Evolutionary conservation across 2,888 invertebrate species (phyloP), one percentile per base, ranked within the genome.

Genomic region (Mythimna impura): DNA sequence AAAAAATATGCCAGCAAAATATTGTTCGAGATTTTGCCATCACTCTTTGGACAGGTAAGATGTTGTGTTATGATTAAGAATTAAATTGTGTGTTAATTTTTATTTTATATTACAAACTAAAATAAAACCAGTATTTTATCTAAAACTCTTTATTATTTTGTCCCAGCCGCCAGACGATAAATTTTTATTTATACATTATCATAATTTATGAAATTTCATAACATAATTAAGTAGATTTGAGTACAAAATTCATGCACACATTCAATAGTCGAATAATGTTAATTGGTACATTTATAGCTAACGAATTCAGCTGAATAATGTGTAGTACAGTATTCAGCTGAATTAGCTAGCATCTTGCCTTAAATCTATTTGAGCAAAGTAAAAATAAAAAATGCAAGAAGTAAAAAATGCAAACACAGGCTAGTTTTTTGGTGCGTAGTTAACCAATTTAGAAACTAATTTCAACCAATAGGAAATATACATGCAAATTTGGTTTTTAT

Each of bases 121-220:
- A 40, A 60, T 60, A n/a, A 22, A 40, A 22, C 22, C 12, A 14
- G 0, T 0, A 4, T 50, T n/a, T 69, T 43, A 14, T 79, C 0
- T 22, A 12, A 47, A 54, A 61, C 12, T 47, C 8, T 81, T 81
- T 76, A 69, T 55, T 78, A 34, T 62, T 25, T 17, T 64, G 80
- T 69, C 81, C 76, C 30, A 22, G 14, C 76, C 81, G 76, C 34
- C 34, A 69, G 12, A 61, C 12, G 20, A 22, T 40, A 7, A 22
- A 36, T 52, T 62, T 3, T 7, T 77, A 6, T 50, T 50, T 5
- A n/a, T 30, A 30, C 47, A 25, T 20, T 47, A 40, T 52, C 47
- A 47, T 52, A 52, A 40, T n/a, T 36, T 3, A 36, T 63, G 36
- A 25, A 54, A 2, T 63, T 22, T 34, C 9, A 22, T 58, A 47